Evolutionary conservation across 2,888 invertebrate genomes (phyloP).

Genomic region (Arge pagana): DNA sequence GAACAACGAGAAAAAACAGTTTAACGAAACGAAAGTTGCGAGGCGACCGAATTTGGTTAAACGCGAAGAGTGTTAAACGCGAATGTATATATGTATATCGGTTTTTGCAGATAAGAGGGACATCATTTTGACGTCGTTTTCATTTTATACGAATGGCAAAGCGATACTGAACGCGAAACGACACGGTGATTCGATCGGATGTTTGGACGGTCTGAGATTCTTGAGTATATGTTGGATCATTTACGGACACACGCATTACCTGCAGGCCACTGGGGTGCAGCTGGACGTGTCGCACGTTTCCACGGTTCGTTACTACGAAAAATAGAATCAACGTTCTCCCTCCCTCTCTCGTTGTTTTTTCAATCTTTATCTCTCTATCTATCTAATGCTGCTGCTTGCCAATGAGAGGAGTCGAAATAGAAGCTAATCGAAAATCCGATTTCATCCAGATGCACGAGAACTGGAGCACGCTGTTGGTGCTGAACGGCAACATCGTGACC

Average conservation of each 20-base stretch:
- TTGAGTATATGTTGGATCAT: constrained; percentile 54
- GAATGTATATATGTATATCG: no score
- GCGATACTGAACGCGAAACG: constrained; percentile 43
- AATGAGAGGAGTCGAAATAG: not conserved
- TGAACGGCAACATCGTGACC: constrained; percentile 51
- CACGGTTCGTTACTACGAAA: constrained; percentile 37
- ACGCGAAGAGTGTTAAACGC: no score
- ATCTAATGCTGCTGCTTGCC: not conserved
- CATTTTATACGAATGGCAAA: constrained; percentile 53
- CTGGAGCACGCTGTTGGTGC: constrained; percentile 45
- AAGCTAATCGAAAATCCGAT: not conserved
- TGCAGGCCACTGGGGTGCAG: constrained; percentile 37
- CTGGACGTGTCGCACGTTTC: constrained; percentile 38
- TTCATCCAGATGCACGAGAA: constrained; percentile 41
- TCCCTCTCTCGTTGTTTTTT: not conserved
- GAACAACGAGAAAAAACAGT: no score
- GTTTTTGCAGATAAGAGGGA: constrained; percentile 31
- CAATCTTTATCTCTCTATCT: not conserved
- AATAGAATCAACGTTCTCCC: no score
- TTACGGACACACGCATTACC: constrained; percentile 49
- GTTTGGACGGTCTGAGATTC: constrained; percentile 57
- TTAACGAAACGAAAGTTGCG: no score
- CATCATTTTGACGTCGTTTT: constrained; percentile 47
- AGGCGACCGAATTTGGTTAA: no score
- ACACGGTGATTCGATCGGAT: constrained; percentile 41